Evolutionary conservation across 2,113 vertebrate genomes (phyloP), one percentile per base, ranked within the genome.

Genomic region (Serilophus lunatus): DNA sequence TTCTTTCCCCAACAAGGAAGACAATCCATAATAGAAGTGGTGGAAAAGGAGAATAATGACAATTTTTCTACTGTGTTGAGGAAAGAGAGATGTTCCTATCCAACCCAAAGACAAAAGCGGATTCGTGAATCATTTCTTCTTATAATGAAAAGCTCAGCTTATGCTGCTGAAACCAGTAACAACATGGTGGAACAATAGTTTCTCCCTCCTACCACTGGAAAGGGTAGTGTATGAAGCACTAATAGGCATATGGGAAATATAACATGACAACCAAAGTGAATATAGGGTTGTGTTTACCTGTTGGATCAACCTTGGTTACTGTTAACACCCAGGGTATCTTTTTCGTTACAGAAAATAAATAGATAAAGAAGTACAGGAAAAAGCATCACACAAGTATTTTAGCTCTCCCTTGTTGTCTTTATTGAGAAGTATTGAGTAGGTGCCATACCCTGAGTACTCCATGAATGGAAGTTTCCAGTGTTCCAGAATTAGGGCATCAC

Each of bases 31-130:
- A 59, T 4, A 53, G 45, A 72, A 7, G 2, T 13, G 14, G 33
- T 74, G 53, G 82, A 94, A 92, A 94, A 64, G 42, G 42, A 88
- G 53, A n/a, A 16, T 22, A 71, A 44, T 19, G 53, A 92, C 35
- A 3, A 20, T 63, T 93, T 88, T 77, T 66, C 31, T 84, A n/a
- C 71, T 64, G 26, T 47, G 26, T 47, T 66, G 18, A 5, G 14
- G 20, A 40, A 89, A 78, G 28, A 89, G 35, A 86, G 24, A 66
- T 77, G 38, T 38, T 90, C 10, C 72, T 26, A 63, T 63, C 33
- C 25, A 88, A 79, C 70, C 18, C 72, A 69, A 77, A 88, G 64
- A 71, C 42, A 77, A 86, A 88, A 40, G n/a, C 25, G n/a, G 36
- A 79, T 85, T 86, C 2, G 40, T 57, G 36, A 69, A 75, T 71